Evolutionary conservation across 2,888 invertebrate genomes (phyloP).

Genomic region (Athalia cordata): DNA sequence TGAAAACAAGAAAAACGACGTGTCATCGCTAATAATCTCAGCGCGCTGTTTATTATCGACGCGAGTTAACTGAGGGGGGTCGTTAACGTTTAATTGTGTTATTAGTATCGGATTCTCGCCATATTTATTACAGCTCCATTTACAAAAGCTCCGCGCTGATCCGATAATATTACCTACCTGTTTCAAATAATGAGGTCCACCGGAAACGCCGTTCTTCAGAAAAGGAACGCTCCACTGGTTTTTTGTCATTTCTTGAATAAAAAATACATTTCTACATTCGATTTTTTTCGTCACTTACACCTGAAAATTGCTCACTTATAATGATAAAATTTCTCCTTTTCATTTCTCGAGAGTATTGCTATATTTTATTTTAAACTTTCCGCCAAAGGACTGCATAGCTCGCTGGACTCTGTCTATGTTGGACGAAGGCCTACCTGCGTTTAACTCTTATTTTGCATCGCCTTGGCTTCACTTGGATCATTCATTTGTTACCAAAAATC

Average conservation of each 20-base stretch:
- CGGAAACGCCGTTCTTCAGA: conserved; percentile 2
- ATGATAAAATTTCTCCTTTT: no score
- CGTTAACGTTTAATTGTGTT: conserved; percentile 44
- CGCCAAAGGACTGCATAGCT: neutral
- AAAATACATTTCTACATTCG: no score
- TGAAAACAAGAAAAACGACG: neutral
- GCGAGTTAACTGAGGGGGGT: conserved; percentile 30
- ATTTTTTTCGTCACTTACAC: no score
- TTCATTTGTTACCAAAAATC: no score
- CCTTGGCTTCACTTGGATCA: no score
- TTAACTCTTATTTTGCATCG: no score
- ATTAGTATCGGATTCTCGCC: conserved; percentile 38
- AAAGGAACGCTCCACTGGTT: neutral
- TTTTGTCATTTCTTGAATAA: neutral
- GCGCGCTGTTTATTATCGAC: conserved; percentile 39
- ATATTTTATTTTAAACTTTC: neutral
- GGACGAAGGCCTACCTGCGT: no score
- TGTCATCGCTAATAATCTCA: conserved; percentile 33
- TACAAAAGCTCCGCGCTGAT: conserved; percentile 25
- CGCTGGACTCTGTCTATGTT: no score
- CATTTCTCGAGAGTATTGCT: no score
- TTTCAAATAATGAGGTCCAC: conserved; percentile 28
- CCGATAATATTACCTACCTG: conserved; percentile 26
- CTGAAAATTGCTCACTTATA: no score
- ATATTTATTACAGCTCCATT: conserved; percentile 40